Conservation (phyloP, 2,888 invertebrate genomes). For the Carpatolechia fugitivella region DNA sequence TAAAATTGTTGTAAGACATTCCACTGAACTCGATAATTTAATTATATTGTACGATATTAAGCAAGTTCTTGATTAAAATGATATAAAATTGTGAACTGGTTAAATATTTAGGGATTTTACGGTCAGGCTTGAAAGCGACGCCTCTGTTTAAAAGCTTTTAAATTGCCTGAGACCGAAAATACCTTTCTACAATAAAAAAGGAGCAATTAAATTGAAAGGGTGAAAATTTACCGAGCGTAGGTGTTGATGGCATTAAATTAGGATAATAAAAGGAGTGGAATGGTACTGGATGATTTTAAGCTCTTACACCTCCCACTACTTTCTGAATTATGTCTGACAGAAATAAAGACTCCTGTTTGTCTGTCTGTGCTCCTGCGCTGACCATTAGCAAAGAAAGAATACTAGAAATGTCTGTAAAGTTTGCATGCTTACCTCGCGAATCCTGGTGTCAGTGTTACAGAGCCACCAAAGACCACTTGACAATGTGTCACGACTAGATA, state of each 20-base stretch:
- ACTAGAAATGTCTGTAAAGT: too few relatives aligned
- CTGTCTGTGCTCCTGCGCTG: too few relatives aligned
- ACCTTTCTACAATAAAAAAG: neutral
- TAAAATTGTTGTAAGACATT: constrained; percentile 27
- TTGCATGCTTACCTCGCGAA: too few relatives aligned
- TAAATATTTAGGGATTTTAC: constrained; percentile 33
- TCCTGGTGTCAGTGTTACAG: too few relatives aligned
- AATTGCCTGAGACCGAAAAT: neutral
- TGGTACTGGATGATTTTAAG: too few relatives aligned
- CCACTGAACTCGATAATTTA: constrained; percentile 45
- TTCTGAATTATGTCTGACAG: too few relatives aligned
- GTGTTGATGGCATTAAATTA: constrained; percentile 1
- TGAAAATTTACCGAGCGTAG: constrained; percentile 1
- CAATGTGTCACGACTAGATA: too few relatives aligned
- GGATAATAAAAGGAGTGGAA: neutral
- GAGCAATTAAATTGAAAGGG: neutral
- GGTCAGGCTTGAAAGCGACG: constrained; percentile 30
- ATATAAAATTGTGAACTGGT: constrained; percentile 31
- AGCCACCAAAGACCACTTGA: too few relatives aligned
- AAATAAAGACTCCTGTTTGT: too few relatives aligned
- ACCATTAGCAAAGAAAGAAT: too few relatives aligned
- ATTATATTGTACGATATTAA: constrained; percentile 34
- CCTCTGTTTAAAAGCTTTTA: constrained; percentile 6
- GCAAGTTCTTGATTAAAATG: constrained; percentile 33
- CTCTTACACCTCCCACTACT: too few relatives aligned